These are phyloP conservation scores for Myotis findleyi DNA, from an alignment of 2,797 vertebrate species.

Conservation along the genomic window DNA sequence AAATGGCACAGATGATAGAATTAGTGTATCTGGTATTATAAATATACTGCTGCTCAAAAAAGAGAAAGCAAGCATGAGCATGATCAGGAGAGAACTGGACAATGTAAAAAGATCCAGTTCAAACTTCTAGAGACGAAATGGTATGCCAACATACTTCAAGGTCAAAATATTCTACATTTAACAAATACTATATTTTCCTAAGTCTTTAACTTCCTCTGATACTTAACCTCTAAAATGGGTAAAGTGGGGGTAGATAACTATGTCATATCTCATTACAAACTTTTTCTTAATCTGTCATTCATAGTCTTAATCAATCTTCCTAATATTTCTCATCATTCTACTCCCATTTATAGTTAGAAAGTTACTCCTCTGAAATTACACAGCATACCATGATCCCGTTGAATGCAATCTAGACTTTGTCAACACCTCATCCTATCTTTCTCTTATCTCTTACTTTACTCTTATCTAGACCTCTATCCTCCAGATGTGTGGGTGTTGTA, in stretches of 20 bases:
- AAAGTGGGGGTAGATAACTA: not conserved
- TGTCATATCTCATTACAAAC: not conserved
- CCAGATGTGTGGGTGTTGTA: not conserved
- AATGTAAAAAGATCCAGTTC: not conserved
- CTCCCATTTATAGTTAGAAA: not conserved
- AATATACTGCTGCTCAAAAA: not conserved
- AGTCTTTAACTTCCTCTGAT: not conserved
- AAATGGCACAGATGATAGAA: not conserved
- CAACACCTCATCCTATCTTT: not conserved
- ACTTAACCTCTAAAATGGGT: not conserved
- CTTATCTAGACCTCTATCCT: not conserved
- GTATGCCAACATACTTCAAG: not conserved
- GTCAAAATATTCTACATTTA: slow-evolving; percentile 13
- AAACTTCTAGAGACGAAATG: not conserved
- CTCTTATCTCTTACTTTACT: not conserved
- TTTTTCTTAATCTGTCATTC: not conserved
- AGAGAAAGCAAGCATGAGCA: not conserved
- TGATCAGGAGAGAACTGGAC: not conserved
- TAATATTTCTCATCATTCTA: not conserved
- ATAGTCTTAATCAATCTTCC: not conserved
- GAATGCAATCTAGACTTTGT: not conserved
- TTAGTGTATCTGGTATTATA: not conserved
- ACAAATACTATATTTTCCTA: not conserved
- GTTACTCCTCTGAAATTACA: not conserved
- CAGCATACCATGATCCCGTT: not conserved